Base-by-base conservation (phyloP, 2,113 vertebrate genomes). In the Eolophus roseicapilla region DNA sequence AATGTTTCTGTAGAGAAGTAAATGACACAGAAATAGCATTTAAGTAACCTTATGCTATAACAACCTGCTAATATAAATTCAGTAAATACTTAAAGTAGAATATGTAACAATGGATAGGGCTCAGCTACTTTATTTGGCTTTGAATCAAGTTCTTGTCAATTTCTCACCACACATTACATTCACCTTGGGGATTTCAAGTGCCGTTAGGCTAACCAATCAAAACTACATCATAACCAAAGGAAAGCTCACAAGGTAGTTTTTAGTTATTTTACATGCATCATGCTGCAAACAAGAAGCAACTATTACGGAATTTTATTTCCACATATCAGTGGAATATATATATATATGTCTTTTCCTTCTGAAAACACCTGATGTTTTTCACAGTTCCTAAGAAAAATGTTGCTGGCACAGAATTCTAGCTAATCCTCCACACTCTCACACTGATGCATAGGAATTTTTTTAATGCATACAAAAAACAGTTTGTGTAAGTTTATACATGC, bases 401-500 rank as follows among this genome's bases (percentile, higher is more conserved):
- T 73, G 37, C 35, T 0, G 1, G 31, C 24, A 20, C 18, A 73
- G 31, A 68, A 81, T 70, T 86, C 68, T 28, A 57, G 24, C 25
- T 90, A 82, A 80, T 49, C 35, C 24, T 88, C 15, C 69, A 59
- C 11, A 15, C 39, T 20, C 60, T 70, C 9, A 19, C 47, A 50
- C 7, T 69, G 75, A 80, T n/a, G 33, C 59, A 41, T 0, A 31
- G 7, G 33, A 12, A n/a, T 33, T 35, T 65, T 82, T 76, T 64
- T 11, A 52, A 68, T 8, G 43, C n/a, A 52, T 17, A 80, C 6
- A 64, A 64, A 84, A 83, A 60, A 18, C 1, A 50, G 39, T 20
- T 77, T 53, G 76, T 82, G 28, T 85, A 94, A 71, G 19, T 81
- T 95, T 83, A 95, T 59, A 95, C 71, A 52, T 73, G 75, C 60